Evolutionary conservation across 2,888 invertebrate genomes (phyloP), one percentile per base, ranked within the genome.

Genomic region (Lottia gigantea): DNA sequence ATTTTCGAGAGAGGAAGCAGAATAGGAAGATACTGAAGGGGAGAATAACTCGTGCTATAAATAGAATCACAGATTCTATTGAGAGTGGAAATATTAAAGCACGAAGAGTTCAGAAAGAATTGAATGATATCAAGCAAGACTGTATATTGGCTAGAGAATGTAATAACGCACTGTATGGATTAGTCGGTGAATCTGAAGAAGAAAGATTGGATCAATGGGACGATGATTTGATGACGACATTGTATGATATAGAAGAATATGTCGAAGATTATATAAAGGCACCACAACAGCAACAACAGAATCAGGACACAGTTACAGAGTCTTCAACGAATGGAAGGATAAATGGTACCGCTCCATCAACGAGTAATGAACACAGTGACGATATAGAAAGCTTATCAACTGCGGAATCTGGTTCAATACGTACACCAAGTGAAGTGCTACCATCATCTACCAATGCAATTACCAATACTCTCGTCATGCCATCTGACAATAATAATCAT

Each of bases 161-260:
- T 11, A 55, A 55, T 23, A 16, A 19, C 7, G 23, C 19, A n/a
- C n/a, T 55, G 12, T 55, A 55, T 12, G 12, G 23, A 19, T 55
- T 55, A n/a, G 55, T 55, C 23, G 7, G 19, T n/a, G 55, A 55
- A 55, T 2, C 55, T 19, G 55, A 55, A 55, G n/a, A 49, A n/a
- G 55, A 55, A n/a, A n/a, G 55, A 55, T 23, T 55, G n/a, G 23
- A 55, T 55, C 55, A 55, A 55, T 55, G 55, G 55, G 55, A 55
- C 12, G 55, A 55, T 55, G 55, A 55, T 23, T 55, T 55, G 19
- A 55, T 55, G n/a, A 11, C 55, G 7, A 23, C n/a, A 55, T 19
- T 55, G 12, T 55, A 55, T 23, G 23, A 55, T 23, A 55, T 55
- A 19, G 55, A 55, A 55, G 55, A 55, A 14, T n/a, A 55, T 7